phyloP scores from a whole-genome alignment of 2,888 invertebrate species.

The Epiblema foenella region DNA sequence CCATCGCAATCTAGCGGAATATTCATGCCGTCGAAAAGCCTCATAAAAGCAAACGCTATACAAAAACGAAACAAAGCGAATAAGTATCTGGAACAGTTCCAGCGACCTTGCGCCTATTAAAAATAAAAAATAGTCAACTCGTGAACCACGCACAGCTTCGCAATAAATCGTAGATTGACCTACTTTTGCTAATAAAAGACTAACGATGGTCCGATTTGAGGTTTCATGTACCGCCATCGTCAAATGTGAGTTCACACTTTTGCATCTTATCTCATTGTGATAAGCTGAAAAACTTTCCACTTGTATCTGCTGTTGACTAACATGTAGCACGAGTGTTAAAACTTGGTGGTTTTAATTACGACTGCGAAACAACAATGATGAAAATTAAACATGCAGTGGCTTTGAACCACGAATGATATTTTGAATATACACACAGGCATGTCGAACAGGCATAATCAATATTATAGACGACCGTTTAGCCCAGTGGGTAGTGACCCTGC shows the following conservation, averaged over 20 bases:
- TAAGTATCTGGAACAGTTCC: conserved; percentile 76
- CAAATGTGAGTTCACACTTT: too few relatives aligned
- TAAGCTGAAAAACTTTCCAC: too few relatives aligned
- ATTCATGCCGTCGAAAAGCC: conserved; percentile 23
- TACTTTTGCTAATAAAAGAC: conserved; percentile 67
- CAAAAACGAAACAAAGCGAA: conserved; percentile 58
- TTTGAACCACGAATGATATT: not conserved
- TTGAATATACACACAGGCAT: not conserved
- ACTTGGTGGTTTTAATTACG: conserved; percentile 14
- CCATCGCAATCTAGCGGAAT: not conserved
- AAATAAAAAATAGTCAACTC: conserved; percentile 68
- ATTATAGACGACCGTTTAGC: too few relatives aligned
- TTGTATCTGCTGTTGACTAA: not conserved
- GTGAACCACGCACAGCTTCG: conserved; percentile 65
- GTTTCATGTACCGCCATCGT: conserved; percentile 23
- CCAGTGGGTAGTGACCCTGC: too few relatives aligned
- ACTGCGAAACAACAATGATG: conserved; percentile 11
- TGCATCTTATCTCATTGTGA: too few relatives aligned
- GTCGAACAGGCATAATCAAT: not conserved
- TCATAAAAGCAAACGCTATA: conserved; percentile 50
- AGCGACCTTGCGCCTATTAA: conserved; percentile 79
- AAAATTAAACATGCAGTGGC: not conserved
- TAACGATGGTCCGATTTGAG: conserved; percentile 48
- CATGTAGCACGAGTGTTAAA: conserved; percentile 22
- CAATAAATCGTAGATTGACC: conserved; percentile 74